Base-by-base conservation (phyloP, 2,888 invertebrate species). In the Pedicia rivosa region DNA sequence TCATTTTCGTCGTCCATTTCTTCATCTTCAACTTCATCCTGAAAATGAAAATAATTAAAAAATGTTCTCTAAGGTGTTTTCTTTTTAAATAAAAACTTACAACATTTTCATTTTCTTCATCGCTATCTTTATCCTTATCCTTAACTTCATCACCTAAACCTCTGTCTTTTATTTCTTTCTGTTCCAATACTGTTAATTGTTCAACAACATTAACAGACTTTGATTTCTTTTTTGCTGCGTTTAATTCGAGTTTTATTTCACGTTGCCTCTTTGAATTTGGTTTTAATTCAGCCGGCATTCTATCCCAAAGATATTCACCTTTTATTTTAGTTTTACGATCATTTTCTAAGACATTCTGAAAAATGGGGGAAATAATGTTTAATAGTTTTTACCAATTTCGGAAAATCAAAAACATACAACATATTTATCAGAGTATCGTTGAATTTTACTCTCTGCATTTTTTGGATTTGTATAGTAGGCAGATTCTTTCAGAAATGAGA, bases 1-100 rank as follows among this genome's bases (percentile, higher is more conserved):
- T 87, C 86, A 15, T 84, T 87, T 14, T 86, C 87, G 50, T 84
- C 84, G 53, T 87, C 87, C 70, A 84, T 76, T 58, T 87, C 86
- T 52, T 83, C 78, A 49, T 86, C 84, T 7, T 50, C 56, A 47
- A 53, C 28, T 48, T 48, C 17, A 47, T 50, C 46, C 42, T 38
- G 10, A 29, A 42, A 41, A 42, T 45, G 29, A 9, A 37, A 29
- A 26, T 17, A 29, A n/a, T 17, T 29, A 26, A 15, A 5, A 26
- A 14, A 22, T 7, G 5, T 6, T 22, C 10, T 34, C 13, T 5
- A 12, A 22, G 5, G 14, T 12, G 10, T 31, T 6, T 32, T 12
- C 5, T 22, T 15, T 37, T 5, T 8, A 20, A 12, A 25, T 13
- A 9, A 38, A 20, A 8, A 27, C 33, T 27, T 10, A 13, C 26